These are phyloP conservation scores for Mus musculus DNA, from an alignment of 2,113 vertebrate species.

Conservation along the genomic window DNA sequence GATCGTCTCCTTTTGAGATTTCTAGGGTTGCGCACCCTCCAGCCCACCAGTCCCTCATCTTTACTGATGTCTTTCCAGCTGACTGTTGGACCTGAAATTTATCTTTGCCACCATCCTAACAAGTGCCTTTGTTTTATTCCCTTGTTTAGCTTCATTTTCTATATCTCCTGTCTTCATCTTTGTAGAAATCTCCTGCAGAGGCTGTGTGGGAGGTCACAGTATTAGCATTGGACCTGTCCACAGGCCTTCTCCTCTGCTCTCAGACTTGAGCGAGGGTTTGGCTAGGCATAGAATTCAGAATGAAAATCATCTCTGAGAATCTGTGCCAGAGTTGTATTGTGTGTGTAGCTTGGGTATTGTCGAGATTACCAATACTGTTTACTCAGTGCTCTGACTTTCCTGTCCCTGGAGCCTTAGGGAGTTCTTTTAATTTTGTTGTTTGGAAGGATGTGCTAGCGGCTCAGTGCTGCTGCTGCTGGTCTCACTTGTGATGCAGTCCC, in stretches of 20 bases:
- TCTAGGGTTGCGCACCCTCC: fast-evolving
- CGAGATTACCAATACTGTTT: background rate
- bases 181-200: background rate
- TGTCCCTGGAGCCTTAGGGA: background rate
- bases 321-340: no score
- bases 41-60: no score
- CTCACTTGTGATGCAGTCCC: background rate
- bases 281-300: background rate
- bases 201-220: background rate
- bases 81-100: no score
- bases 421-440: background rate
- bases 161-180: background rate
- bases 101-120: background rate
- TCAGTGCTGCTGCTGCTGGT: background rate
- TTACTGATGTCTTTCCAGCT: background rate
- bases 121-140: background rate
- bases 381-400: background rate
- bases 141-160: background rate
- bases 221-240: background rate
- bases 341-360: background rate
- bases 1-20: fast-evolving
- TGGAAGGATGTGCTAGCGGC: no score
- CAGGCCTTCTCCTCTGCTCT: background rate
- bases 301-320: background rate
- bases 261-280: background rate